Evolutionary conservation across 2,888 invertebrate species (phyloP), one percentile per base, ranked within the genome.

Genomic region (Cremastobaeus sp.): DNA sequence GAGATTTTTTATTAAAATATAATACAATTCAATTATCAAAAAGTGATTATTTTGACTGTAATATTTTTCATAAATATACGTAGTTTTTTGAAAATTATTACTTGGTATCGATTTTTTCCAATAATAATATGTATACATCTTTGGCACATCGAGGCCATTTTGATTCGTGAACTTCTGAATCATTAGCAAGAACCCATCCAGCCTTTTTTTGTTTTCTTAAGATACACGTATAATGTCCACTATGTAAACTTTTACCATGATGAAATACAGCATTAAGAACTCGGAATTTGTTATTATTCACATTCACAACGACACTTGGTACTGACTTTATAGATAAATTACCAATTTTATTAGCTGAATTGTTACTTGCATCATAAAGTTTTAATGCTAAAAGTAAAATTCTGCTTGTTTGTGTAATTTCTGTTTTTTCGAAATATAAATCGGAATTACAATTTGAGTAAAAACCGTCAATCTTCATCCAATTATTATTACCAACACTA

Each of bases 191-290:
- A n/a, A 57, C 9, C 43, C 45, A 57, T 28, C 12, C 12, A 1
- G 34, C 12, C 11, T 41, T 43, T 14, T 45, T 20, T 18, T 8
- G n/a, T n/a, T n/a, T 18, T 48, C 48, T 32, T n/a, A 48, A 2
- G n/a, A 32, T 18, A 48, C 48, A 48, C 11, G 32, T 41, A 30
- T 41, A 55, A 30, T 41, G 39, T 3, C 55, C 39, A 41, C 9
- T 55, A 18, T 55, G 8, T 3, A 41, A 17, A 30, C n/a, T 30
- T 3, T 3, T 18, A 20, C 45, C 45, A 34, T 32, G 28, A 45
- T 57, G 57, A n/a, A 57, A 57, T 9, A 57, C 45, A 20, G 57
- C 21, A 41, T 34, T 57, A 20, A 45, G 6, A 11, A 43, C 34
- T 57, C 30, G 43, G 14, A 21, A 57, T 9, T 57, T 43, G 15